phyloP scores from a whole-genome alignment of 1,140 invertebrate genomes.

The Dinoponera quadriceps region DNA sequence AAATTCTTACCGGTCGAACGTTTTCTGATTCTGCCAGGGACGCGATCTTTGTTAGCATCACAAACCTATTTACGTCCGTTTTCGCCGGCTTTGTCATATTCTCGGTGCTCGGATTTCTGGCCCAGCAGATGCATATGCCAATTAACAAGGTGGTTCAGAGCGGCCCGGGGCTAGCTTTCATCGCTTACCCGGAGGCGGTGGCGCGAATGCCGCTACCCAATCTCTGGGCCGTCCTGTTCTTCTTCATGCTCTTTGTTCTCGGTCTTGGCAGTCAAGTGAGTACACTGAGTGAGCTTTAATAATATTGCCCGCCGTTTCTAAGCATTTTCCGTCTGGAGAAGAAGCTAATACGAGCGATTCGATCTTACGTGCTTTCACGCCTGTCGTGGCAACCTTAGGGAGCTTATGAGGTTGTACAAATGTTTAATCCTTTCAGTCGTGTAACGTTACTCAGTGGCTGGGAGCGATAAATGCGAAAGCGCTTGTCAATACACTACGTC shows the following conservation, averaged over 20 bases:
- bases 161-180: slow-evolving; percentile 93
- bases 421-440: too few relatives aligned
- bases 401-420: too few relatives aligned
- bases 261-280: slow-evolving; percentile 90
- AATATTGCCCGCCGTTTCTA: too few relatives aligned
- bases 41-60: slow-evolving; percentile 88
- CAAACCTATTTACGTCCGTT: slow-evolving; percentile 91
- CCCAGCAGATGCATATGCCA: slow-evolving; percentile 88
- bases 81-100: slow-evolving; percentile 93
- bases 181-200: slow-evolving; percentile 93
- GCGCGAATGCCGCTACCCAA: slow-evolving; percentile 91
- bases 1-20: neutral
- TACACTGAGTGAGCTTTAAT: neutral
- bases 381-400: too few relatives aligned
- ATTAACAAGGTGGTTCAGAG: slow-evolving; percentile 87
- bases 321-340: too few relatives aligned
- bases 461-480: too few relatives aligned
- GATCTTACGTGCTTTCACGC: too few relatives aligned
- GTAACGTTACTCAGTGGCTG: too few relatives aligned
- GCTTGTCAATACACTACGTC: too few relatives aligned
- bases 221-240: slow-evolving; percentile 93
- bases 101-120: slow-evolving; percentile 93
- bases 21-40: slow-evolving; percentile 84
- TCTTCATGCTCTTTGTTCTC: slow-evolving; percentile 93
- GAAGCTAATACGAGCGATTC: neutral